Evolutionary conservation across 2,888 invertebrate species (phyloP).

Genomic region (Mimachlamys varia): DNA sequence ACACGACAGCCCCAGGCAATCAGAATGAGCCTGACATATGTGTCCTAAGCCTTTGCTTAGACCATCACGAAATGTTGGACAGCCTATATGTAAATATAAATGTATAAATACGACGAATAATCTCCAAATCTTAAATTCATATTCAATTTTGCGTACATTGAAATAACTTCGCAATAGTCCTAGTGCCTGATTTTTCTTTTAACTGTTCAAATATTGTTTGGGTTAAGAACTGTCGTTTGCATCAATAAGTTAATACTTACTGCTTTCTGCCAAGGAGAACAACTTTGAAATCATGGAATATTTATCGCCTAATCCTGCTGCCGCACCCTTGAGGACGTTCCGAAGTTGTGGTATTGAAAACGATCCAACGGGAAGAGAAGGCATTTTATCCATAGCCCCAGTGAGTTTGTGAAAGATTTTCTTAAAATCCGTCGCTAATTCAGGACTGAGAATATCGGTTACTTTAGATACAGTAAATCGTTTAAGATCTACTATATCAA

Average conservation of each 20-base stretch:
- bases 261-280: background rate
- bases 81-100: background rate
- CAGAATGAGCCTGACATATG: conserved; percentile 38
- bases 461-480: conserved; percentile 18
- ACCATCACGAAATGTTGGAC: conserved; percentile 39
- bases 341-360: conserved; percentile 42
- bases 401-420: conserved; percentile 40
- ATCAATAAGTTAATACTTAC: background rate
- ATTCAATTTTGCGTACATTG: background rate
- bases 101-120: background rate
- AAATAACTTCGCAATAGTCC: too few relatives aligned
- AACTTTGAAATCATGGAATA: conserved; percentile 23
- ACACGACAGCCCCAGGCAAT: conserved; percentile 41
- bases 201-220: too few relatives aligned
- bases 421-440: conserved; percentile 17
- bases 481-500: conserved; percentile 39
- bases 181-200: too few relatives aligned
- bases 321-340: background rate
- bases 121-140: background rate
- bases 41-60: conserved; percentile 40
- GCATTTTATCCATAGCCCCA: conserved; percentile 37
- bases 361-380: conserved; percentile 37
- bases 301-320: background rate
- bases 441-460: background rate
- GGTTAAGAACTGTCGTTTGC: background rate